Percentiles rank a stretch among this genome's conserved stretches.
Evolutionary conservation across 2,797 vertebrate genomes (phyloP).

Genomic region (Acomys russatus): DNA sequence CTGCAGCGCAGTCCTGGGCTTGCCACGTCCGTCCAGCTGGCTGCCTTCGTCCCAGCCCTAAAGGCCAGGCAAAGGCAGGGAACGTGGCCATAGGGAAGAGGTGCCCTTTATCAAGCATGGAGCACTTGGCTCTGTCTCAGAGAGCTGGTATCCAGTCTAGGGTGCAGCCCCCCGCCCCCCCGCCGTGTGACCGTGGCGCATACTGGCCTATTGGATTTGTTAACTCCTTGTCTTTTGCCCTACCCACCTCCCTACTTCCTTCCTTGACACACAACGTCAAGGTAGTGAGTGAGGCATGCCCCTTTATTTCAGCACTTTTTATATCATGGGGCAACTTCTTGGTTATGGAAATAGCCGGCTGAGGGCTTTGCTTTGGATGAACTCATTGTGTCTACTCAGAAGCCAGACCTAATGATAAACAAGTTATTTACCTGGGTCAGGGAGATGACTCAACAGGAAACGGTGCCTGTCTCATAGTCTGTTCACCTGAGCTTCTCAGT

Average conservation of each 20-base stretch:
- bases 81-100: background rate
- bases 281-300: background rate
- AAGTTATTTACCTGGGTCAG: background rate
- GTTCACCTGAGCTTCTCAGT: background rate
- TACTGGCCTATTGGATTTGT: background rate
- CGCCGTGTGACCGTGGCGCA: background rate
- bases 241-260: background rate
- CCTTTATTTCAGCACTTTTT: constrained; percentile 17
- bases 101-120: background rate
- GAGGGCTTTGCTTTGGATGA: background rate
- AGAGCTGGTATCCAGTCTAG: background rate
- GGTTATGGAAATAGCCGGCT: background rate
- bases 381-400: background rate
- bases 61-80: background rate
- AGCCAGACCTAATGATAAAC: background rate
- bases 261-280: background rate
- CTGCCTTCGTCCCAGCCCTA: background rate
- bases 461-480: background rate
- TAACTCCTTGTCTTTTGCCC: background rate
- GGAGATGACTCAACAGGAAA: background rate
- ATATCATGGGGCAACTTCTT: background rate
- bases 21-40: constrained; percentile 65
- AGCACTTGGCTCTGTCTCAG: background rate
- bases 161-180: background rate
- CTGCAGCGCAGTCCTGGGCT: constrained; percentile 62